Base-by-base conservation (phyloP, 2,888 invertebrate species). In the Apodemia mormo region DNA sequence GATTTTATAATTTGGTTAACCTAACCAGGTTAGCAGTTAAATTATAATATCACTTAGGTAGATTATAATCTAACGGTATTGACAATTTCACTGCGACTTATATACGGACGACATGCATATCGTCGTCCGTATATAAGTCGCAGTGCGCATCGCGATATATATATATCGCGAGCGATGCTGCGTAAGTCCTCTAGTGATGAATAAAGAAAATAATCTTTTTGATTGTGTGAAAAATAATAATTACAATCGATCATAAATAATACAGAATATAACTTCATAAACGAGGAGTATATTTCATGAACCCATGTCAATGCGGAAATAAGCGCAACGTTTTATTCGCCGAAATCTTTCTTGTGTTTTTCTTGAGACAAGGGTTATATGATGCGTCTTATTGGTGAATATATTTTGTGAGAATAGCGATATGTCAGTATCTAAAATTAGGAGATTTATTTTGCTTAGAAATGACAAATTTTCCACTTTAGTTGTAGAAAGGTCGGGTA, bases 281-380 rank as follows among this genome's bases (percentile, higher is more conserved):
- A 61, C 61, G 33, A 14, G 30, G 30, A 30, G 30, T 61, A 61
- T 61, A 61, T 61, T 61, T 30, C 30, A 61, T 29, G 30, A 9
- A 61, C 61, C 61, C 33, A 14, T 33, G 61, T 61, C 61, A 61
- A 61, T 61, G 61, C 61, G 33, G 33, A 61, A 61, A 61, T 33
- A 61, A 61, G 33, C 33, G 61, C 33, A 61, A 61, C 33, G 61
- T 61, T 61, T 61, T 14, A 33, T 30, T 61, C 61, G 14, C 14
- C 30, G 14, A 33, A 61, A 61, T 61, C 14, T 61, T 61, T 61
- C 61, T 14, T 30, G 61, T 33, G 30, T 33, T 33, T 61, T 61
- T 14, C 61, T 61, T 33, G 30, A 33, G 61, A 61, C 61, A 61
- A 61, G 61, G 61, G 61, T 61, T 61, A 30, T 33, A 61, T 61